These are phyloP conservation scores for Emydura subglobosa DNA, from an alignment of 2,113 vertebrate genomes.

Conservation along the genomic window DNA sequence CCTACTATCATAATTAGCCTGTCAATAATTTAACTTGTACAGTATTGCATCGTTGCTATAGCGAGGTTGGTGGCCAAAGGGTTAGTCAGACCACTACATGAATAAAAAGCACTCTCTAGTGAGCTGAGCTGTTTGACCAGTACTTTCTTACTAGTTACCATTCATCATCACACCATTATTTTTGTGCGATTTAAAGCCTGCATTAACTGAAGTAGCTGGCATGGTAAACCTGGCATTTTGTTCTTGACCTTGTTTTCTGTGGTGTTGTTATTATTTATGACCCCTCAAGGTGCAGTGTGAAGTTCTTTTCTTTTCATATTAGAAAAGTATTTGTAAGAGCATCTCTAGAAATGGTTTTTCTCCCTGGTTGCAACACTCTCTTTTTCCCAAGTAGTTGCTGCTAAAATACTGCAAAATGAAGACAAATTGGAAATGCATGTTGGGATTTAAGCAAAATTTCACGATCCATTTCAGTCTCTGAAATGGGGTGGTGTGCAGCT, in stretches of 20 bases:
- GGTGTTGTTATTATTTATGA: not conserved
- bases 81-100: not conserved
- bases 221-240: no score
- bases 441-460: not conserved
- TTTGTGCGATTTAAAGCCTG: not conserved
- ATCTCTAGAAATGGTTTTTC: not conserved
- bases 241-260: not conserved
- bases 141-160: not conserved
- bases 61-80: not conserved
- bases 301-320: not conserved
- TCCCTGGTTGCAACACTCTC: not conserved
- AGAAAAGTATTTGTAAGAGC: not conserved
- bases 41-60: not conserved
- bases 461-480: not conserved
- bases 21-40: not conserved
- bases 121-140: not conserved
- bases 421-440: not conserved
- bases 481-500: not conserved
- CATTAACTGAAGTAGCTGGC: not conserved
- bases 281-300: not conserved
- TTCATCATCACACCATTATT: not conserved
- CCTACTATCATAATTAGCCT: not conserved
- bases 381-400: not conserved
- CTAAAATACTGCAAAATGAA: not conserved
- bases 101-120: not conserved